These are phyloP conservation scores for Aspidiotus destructor DNA, from an alignment of 2,888 invertebrate genomes.

Conservation along the genomic window DNA sequence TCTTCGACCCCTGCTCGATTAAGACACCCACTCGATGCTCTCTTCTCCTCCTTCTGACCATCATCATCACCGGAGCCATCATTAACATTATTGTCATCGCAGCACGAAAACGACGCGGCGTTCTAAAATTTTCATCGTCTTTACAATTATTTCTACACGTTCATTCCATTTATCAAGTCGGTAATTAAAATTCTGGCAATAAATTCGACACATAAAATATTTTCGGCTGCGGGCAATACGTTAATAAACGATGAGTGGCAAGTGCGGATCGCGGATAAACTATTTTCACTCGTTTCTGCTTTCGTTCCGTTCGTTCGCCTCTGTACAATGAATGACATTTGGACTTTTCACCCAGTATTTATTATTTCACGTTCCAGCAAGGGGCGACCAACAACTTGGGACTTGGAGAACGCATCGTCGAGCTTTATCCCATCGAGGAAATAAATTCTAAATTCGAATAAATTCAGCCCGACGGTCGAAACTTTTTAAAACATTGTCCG, in stretches of 20 bases:
- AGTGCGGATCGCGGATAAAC: no score
- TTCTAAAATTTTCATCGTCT: no score
- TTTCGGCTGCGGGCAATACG: neutral
- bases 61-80: no score
- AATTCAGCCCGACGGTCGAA: constrained; percentile 21
- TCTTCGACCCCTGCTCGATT: no score
- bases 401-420: neutral
- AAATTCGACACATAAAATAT: constrained; percentile 1
- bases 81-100: no score
- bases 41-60: no score
- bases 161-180: neutral
- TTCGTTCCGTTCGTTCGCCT: no score
- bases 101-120: no score
- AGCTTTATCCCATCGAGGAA: constrained; percentile 24
- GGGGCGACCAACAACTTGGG: neutral
- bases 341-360: neutral
- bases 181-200: constrained; percentile 1
- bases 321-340: constrained; percentile 1
- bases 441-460: constrained; percentile 18
- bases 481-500: constrained; percentile 21
- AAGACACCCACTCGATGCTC: no score
- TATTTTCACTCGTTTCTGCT: no score
- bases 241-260: neutral
- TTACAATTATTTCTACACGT: no score
- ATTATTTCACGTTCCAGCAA: neutral